Evolutionary conservation across 1,140 invertebrate species (phyloP).

Genomic region (Odontomachus brunneus): DNA sequence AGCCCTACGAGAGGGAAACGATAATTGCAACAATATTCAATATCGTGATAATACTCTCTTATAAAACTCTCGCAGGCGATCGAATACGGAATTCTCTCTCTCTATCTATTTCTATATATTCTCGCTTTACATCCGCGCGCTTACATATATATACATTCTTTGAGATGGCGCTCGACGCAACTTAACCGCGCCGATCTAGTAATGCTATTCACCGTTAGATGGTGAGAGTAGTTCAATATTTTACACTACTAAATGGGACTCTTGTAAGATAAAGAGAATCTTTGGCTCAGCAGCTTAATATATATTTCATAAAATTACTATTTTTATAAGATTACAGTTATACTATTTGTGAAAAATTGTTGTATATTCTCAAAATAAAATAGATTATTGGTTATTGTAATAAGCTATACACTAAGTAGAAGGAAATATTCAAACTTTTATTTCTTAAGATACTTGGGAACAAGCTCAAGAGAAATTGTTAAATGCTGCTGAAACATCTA

Average conservation of each 20-base stretch:
- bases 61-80: too few relatives aligned
- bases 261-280: neutral
- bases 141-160: too few relatives aligned
- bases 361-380: neutral
- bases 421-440: neutral
- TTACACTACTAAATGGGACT: neutral
- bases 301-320: neutral
- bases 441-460: constrained; percentile 16
- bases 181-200: too few relatives aligned
- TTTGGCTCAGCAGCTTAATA: constrained; percentile 4
- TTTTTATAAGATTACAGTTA: neutral
- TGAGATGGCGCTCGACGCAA: too few relatives aligned
- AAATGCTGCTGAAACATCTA: neutral
- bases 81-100: too few relatives aligned
- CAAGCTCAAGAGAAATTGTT: constrained; percentile 14
- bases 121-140: too few relatives aligned
- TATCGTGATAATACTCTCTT: too few relatives aligned
- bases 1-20: too few relatives aligned
- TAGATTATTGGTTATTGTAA: neutral
- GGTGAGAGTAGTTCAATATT: too few relatives aligned
- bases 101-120: too few relatives aligned
- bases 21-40: too few relatives aligned
- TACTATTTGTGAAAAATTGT: neutral
- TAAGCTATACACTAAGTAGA: neutral
- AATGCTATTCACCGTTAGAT: too few relatives aligned